A percentile compares a stretch with the other conserved stretches of the same genome.
Conservation (phyloP, 2,797 vertebrate species). For the Stomatorhinus walkeri region DNA sequence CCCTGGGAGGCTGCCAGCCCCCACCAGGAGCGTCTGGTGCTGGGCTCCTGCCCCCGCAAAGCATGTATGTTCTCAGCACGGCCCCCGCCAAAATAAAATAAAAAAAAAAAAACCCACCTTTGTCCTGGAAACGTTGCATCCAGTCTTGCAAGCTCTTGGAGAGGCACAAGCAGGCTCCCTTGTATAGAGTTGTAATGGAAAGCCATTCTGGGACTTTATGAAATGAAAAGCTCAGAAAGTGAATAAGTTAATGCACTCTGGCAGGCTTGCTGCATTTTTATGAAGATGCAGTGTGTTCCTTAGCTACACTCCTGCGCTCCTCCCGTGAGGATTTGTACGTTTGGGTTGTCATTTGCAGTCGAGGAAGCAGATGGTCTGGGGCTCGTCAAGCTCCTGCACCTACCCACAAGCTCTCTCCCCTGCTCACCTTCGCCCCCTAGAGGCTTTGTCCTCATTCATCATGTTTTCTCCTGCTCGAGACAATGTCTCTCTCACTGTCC, state of each 20-base stretch:
- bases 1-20: conserved; percentile 62
- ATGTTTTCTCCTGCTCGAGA: not conserved
- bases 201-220: not conserved
- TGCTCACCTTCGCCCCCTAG: not conserved
- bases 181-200: not conserved
- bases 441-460: not conserved
- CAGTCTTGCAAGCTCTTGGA: not conserved
- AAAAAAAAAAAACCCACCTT: not conserved
- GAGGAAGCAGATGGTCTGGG: not conserved
- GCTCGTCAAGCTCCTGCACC: not conserved
- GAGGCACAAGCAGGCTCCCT: not conserved
- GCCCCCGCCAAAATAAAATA: not conserved
- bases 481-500: not conserved
- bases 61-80: conserved; percentile 58
- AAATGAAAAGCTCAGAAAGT: not conserved
- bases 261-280: not conserved
- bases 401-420: not conserved
- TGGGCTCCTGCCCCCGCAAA: conserved; percentile 63
- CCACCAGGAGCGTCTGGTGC: conserved; percentile 56
- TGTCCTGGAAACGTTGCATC: not conserved
- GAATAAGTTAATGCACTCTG: not conserved
- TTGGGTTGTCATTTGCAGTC: not conserved
- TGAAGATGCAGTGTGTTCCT: not conserved
- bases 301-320: too few species aligned
- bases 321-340: not conserved